Conservation (phyloP, 2,888 invertebrate genomes). For the Cryptus armator region DNA sequence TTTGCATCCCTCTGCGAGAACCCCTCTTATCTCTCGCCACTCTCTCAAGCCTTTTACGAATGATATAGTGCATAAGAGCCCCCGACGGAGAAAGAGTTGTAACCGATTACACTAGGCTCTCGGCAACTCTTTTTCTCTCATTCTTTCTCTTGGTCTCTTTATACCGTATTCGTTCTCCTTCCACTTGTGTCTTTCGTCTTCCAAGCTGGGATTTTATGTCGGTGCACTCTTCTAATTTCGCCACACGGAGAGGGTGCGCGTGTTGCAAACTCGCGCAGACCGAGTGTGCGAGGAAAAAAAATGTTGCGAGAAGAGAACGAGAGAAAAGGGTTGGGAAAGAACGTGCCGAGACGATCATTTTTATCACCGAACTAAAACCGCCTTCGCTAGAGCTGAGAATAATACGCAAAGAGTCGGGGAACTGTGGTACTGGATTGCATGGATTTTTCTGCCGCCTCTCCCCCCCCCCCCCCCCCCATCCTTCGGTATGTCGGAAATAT, state of each 20-base stretch:
- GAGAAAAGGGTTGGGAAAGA: slow-evolving; percentile 43
- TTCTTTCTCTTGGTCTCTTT: slow-evolving; percentile 21
- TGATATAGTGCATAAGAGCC: background rate
- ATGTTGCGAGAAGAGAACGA: slow-evolving; percentile 3
- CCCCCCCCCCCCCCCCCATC: background rate
- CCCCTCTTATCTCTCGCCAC: background rate
- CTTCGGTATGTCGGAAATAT: background rate
- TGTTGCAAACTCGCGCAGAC: background rate
- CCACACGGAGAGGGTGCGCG: slow-evolving; percentile 53
- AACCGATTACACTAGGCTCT: slow-evolving; percentile 22
- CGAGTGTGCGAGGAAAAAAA: slow-evolving; percentile 2
- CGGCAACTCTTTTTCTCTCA: slow-evolving; percentile 3
- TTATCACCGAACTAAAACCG: slow-evolving; percentile 70
- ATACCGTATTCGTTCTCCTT: background rate
- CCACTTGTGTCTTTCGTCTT: background rate
- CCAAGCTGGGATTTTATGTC: slow-evolving; percentile 71
- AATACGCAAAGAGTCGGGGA: background rate
- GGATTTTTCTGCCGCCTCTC: background rate
- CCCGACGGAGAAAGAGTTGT: background rate
- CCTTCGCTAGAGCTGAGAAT: slow-evolving; percentile 24
- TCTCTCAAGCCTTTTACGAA: background rate
- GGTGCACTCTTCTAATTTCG: slow-evolving; percentile 79
- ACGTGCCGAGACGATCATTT: slow-evolving; percentile 66
- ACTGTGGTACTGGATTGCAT: background rate
- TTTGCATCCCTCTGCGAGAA: background rate